Conservation (phyloP, 2,113 vertebrate species). For the Pyrgilauda ruficollis region DNA sequence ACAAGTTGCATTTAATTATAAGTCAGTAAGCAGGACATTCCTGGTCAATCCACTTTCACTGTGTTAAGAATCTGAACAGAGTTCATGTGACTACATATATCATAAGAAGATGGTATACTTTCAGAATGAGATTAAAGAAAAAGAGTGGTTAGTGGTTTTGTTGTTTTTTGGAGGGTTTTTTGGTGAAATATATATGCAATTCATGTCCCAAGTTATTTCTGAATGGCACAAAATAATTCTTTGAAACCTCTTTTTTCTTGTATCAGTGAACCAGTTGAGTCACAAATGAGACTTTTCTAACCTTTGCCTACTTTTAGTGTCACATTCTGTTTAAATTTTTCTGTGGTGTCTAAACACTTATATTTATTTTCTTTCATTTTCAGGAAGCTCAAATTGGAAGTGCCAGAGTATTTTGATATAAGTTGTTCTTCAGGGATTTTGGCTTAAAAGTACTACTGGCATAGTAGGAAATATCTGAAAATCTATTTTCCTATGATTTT, state of each 20-base stretch:
- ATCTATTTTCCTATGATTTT: not conserved
- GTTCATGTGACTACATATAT: not conserved
- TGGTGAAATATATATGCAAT: not conserved
- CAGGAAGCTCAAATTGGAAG: not conserved
- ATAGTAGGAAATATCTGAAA: not conserved
- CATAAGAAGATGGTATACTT: not conserved
- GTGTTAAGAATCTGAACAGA: not conserved
- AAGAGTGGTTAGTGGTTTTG: not conserved
- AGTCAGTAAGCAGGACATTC: not conserved
- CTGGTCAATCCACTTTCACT: not conserved
- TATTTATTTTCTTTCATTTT: not conserved
- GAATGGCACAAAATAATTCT: not conserved
- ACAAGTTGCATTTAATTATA: not conserved
- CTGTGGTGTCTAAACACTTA: not conserved
- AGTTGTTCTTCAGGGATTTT: not conserved
- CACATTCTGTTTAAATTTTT: not conserved
- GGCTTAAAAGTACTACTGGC: not conserved
- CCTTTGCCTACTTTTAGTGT: not conserved
- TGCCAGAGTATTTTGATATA: not conserved
- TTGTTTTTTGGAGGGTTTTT: too few species aligned
- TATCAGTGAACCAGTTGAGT: not conserved
- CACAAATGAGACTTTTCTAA: not conserved
- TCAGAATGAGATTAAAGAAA: not conserved
- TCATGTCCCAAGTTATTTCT: not conserved
- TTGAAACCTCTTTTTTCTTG: not conserved